A percentile compares a stretch with the other conserved stretches of the same genome.
Evolutionary conservation across 2,888 invertebrate species (phyloP).

Genomic region (Rhingia campestris): DNA sequence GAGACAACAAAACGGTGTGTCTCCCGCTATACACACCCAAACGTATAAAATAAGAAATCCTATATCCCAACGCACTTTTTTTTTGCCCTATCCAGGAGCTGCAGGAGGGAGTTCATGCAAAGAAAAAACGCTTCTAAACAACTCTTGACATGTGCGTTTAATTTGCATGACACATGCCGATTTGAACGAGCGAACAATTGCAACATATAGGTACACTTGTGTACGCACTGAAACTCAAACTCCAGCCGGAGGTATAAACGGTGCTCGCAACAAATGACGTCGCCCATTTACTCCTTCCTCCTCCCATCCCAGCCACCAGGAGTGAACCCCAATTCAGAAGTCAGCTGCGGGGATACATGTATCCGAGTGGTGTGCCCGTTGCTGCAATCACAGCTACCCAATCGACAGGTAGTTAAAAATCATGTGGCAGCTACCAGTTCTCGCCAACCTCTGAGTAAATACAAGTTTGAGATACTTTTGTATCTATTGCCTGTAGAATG

Average conservation of each 20-base stretch:
- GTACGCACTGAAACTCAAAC: slow-evolving; percentile 64
- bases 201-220: slow-evolving; percentile 42
- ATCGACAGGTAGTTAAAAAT: slow-evolving; percentile 73
- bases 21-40: not conserved
- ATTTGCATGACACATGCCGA: slow-evolving; percentile 80
- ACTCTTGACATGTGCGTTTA: slow-evolving; percentile 80
- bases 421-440: slow-evolving; percentile 67
- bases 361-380: slow-evolving; percentile 37
- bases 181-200: slow-evolving; percentile 72
- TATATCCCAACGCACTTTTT: slow-evolving; percentile 39
- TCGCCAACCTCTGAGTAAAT: slow-evolving; percentile 54
- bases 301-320: not conserved
- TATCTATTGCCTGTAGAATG: slow-evolving; percentile 57
- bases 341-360: slow-evolving; percentile 57
- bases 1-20: slow-evolving; percentile 46
- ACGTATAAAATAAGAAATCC: slow-evolving; percentile 27
- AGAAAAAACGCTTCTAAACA: slow-evolving; percentile 44
- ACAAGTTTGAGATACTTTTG: slow-evolving; percentile 68
- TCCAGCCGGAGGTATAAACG: slow-evolving; percentile 44
- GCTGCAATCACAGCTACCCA: slow-evolving; percentile 67
- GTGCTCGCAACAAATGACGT: slow-evolving; percentile 59
- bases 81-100: slow-evolving; percentile 13
- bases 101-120: slow-evolving; percentile 24
- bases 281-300: slow-evolving; percentile 27
- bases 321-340: slow-evolving; percentile 57